phyloP scores from a whole-genome alignment of 92 coral and sea anemone species.

The Epizoanthus fatuus region DNA sequence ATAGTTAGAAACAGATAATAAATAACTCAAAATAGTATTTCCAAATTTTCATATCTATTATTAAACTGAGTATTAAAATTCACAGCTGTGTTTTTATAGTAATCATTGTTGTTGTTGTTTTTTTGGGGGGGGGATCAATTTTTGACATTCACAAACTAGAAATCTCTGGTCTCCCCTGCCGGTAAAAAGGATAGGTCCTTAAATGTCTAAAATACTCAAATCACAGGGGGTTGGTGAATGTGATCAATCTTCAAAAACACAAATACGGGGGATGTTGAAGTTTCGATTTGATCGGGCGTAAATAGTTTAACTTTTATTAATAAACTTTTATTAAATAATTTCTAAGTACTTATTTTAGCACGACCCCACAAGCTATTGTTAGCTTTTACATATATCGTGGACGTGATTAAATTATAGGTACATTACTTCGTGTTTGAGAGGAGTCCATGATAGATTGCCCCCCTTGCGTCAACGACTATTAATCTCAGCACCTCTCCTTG shows the following conservation, averaged over 20 bases:
- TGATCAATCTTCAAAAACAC: neutral
- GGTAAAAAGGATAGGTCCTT: conserved; percentile 10
- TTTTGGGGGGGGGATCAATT: conserved; percentile 23
- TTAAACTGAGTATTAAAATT: conserved; percentile 17
- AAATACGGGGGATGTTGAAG: neutral
- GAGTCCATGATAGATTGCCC: conserved; percentile 56
- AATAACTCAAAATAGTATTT: too few species aligned
- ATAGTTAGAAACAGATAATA: conserved; percentile 6
- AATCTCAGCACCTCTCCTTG: conserved; percentile 60
- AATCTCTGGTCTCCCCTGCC: conserved; percentile 21
- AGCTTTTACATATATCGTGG: too few species aligned
- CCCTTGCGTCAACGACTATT: conserved; percentile 44
- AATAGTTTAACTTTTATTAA: too few species aligned
- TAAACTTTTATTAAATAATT: too few species aligned
- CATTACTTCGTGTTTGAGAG: conserved; percentile 60
- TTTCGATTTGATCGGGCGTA: neutral
- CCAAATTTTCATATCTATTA: conserved; percentile 19
- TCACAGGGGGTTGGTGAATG: neutral
- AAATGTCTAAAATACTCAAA: neutral
- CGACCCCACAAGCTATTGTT: too few species aligned
- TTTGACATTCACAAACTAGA: conserved; percentile 14
- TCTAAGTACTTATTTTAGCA: too few species aligned
- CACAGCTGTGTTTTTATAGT: conserved; percentile 18
- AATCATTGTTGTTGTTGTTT: conserved; percentile 1
- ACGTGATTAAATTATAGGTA: neutral